Evolutionary conservation across 2,888 invertebrate genomes (phyloP).

Genomic region (Rhagium mordax): DNA sequence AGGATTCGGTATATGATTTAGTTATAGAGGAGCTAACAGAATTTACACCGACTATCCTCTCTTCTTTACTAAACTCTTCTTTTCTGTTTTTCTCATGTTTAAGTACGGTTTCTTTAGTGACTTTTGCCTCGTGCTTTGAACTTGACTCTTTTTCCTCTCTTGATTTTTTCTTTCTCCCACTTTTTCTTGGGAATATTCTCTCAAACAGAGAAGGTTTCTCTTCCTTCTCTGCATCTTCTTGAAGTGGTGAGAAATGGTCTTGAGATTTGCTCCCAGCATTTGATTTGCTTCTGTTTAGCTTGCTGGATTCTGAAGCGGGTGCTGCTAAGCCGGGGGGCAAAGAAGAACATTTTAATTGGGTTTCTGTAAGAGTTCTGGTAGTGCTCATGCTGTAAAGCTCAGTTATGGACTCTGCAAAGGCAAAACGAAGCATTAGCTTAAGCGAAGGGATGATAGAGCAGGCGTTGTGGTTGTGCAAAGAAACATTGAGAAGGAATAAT

Average conservation of each 20-base stretch:
- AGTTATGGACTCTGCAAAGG: constrained; percentile 67
- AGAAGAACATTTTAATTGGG: constrained; percentile 77
- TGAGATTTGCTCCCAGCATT: constrained; percentile 68
- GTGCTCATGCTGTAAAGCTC: constrained; percentile 66
- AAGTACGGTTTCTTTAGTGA: constrained; percentile 30
- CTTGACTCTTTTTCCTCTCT: constrained; percentile 60
- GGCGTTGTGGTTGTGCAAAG: neutral
- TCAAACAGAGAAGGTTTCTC: constrained; percentile 77
- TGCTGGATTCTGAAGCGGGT: constrained; percentile 70
- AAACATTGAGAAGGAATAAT: neutral
- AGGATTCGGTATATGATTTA: constrained; percentile 40
- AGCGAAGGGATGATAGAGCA: constrained; percentile 5
- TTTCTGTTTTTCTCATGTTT: constrained; percentile 9
- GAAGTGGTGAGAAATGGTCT: constrained; percentile 60
- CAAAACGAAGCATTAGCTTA: constrained; percentile 33
- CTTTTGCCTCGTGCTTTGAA: constrained; percentile 65
- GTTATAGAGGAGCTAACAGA: constrained; percentile 20
- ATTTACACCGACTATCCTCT: constrained; percentile 34
- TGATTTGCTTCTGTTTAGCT: constrained; percentile 71
- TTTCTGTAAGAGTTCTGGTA: constrained; percentile 64
- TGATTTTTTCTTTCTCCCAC: constrained; percentile 80
- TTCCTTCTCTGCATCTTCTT: constrained; percentile 61
- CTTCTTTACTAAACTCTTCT: constrained; percentile 31
- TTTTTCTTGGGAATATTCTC: constrained; percentile 78
- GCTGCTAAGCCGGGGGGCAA: constrained; percentile 74